phyloP scores from a whole-genome alignment of 2,888 invertebrate species.

The Spodoptera exigua region DNA sequence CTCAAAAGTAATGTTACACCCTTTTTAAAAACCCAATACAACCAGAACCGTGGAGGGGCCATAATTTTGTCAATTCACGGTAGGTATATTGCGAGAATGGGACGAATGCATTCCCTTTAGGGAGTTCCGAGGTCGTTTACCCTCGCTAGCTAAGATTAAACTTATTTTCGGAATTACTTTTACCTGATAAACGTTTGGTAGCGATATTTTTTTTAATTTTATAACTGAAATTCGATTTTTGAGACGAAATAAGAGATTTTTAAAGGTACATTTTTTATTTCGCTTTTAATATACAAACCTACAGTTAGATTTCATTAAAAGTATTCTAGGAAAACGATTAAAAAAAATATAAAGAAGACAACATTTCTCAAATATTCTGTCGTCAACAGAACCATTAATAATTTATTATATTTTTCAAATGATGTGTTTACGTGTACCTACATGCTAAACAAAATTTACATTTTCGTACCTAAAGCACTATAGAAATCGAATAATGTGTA shows the following conservation, averaged over 20 bases:
- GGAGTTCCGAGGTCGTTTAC: slow-evolving; percentile 24
- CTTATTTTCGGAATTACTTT: neutral
- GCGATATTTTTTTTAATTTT: too few relatives aligned
- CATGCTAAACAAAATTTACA: neutral
- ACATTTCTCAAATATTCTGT: slow-evolving; percentile 2
- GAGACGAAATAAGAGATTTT: too few relatives aligned
- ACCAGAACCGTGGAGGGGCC: neutral
- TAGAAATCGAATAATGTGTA: neutral
- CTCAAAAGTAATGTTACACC: too few relatives aligned
- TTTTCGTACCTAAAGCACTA: slow-evolving; percentile 1
- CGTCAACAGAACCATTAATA: neutral
- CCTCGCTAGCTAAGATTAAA: slow-evolving; percentile 18
- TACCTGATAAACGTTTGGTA: too few relatives aligned
- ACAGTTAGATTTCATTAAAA: neutral
- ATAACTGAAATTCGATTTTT: too few relatives aligned
- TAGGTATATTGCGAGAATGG: slow-evolving; percentile 11
- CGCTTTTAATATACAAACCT: too few relatives aligned
- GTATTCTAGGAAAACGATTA: too few relatives aligned
- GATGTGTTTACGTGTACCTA: neutral
- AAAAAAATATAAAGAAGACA: neutral
- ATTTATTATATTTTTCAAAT: neutral
- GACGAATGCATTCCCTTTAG: slow-evolving; percentile 1
- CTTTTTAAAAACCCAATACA: slow-evolving; percentile 1
- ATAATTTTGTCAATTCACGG: slow-evolving; percentile 31
- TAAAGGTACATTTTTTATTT: too few relatives aligned